phyloP scores from a whole-genome alignment of 2,113 vertebrate species.

The Taurulus bubalis region DNA sequence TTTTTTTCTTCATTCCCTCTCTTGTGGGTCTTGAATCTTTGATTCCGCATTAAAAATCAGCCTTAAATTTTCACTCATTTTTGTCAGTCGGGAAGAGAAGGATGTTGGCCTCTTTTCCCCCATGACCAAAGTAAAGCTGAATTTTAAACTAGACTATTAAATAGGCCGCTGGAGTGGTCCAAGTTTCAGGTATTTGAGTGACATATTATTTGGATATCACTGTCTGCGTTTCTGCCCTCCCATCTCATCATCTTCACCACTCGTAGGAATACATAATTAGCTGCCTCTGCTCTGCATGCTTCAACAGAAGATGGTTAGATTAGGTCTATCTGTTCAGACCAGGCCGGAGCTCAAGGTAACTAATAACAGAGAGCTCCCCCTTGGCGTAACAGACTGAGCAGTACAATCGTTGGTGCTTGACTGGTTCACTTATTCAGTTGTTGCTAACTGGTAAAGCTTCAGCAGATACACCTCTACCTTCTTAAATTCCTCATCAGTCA shows the following conservation, averaged over 20 bases:
- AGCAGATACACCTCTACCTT: background rate
- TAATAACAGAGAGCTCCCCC: conserved; percentile 39
- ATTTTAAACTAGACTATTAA: conserved; percentile 55
- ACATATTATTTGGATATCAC: conserved; percentile 57
- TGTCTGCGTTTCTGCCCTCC: conserved; percentile 41
- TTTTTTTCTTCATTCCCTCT: conserved; percentile 15
- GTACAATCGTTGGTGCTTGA: conserved; percentile 5
- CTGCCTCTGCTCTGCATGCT: conserved; percentile 38
- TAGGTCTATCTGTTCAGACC: conserved; percentile 51
- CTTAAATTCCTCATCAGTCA: conserved; percentile 9
- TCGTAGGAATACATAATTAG: conserved; percentile 54
- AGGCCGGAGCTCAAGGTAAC: conserved; percentile 42
- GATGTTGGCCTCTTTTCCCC: conserved; percentile 7
- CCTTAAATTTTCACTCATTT: conserved; percentile 5
- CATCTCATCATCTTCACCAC: conserved; percentile 48
- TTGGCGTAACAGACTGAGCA: background rate
- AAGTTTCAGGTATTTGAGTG: conserved; percentile 47
- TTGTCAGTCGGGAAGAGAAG: background rate
- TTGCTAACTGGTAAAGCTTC: background rate
- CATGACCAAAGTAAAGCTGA: conserved; percentile 3
- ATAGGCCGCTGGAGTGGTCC: conserved; percentile 29
- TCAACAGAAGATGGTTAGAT: conserved; percentile 41
- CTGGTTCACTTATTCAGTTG: conserved; percentile 19
- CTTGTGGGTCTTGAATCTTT: conserved; percentile 28
- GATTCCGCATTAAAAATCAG: conserved; percentile 41